A percentile compares a stretch with the other conserved stretches of the same genome.
Evolutionary conservation across 2,888 invertebrate species (phyloP).

Genomic region (Imbricaverruca yamaguchii): DNA sequence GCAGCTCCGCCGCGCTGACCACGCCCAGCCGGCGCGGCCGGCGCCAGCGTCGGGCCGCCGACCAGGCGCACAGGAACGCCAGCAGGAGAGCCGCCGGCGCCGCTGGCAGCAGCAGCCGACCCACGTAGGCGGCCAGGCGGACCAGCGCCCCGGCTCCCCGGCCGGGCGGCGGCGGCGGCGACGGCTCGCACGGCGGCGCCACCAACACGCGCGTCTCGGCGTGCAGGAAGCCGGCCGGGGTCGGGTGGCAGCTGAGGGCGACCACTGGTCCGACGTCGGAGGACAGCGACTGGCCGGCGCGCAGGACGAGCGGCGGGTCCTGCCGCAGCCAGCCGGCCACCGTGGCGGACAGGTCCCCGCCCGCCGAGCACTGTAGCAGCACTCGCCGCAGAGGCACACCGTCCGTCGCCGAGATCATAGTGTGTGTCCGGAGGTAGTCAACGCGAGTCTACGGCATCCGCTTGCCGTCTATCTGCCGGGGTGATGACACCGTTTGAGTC

Average conservation of each 20-base stretch:
- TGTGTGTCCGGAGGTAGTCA: no score
- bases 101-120: not conserved
- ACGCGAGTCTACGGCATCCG: no score
- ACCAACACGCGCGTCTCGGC: not conserved
- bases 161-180: not conserved
- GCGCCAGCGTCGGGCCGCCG: not conserved
- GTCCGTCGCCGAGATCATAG: no score
- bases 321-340: not conserved
- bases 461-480: no score
- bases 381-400: not conserved
- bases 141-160: not conserved
- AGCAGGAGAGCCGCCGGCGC: constrained; percentile 7
- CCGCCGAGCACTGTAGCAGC: not conserved
- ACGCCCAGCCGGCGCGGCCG: not conserved
- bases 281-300: not conserved
- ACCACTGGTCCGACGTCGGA: not conserved
- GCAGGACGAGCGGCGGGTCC: not conserved
- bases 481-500: no score
- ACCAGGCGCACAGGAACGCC: not conserved
- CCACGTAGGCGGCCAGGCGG: not conserved
- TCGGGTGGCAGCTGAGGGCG: not conserved
- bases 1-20: not conserved
- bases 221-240: not conserved
- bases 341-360: not conserved
- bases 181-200: not conserved